Evolutionary conservation across 2,888 invertebrate genomes (phyloP).

Genomic region (Abrostola triplasia): DNA sequence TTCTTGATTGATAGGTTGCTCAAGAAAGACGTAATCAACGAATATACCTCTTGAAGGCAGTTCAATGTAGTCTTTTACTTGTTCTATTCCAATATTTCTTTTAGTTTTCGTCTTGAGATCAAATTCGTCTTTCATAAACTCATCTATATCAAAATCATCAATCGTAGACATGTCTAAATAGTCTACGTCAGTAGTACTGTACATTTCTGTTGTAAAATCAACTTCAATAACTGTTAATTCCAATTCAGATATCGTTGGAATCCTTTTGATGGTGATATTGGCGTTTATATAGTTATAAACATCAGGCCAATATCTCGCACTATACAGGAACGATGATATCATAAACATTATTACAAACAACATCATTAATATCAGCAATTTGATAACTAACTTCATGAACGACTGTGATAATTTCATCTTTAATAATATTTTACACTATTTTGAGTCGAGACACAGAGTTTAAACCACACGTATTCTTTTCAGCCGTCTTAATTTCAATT

Average conservation of each 20-base stretch:
- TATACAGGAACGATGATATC: slow-evolving; percentile 74
- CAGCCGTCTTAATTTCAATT: neutral
- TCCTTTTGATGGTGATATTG: slow-evolving; percentile 80
- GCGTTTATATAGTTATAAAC: slow-evolving; percentile 78
- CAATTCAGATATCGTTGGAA: slow-evolving; percentile 78
- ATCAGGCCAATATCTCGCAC: slow-evolving; percentile 80
- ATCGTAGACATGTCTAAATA: slow-evolving; percentile 62
- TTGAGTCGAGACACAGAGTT: neutral
- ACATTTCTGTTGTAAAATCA: slow-evolving; percentile 66
- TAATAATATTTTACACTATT: neutral
- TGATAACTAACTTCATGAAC: slow-evolving; percentile 69
- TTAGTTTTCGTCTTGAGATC: slow-evolving; percentile 52
- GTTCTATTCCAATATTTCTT: slow-evolving; percentile 54
- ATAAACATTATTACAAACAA: slow-evolving; percentile 74
- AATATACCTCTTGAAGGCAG: slow-evolving; percentile 53
- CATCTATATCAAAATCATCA: slow-evolving; percentile 62
- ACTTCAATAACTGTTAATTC: slow-evolving; percentile 67
- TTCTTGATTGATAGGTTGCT: slow-evolving; percentile 53
- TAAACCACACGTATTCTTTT: neutral
- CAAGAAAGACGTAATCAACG: slow-evolving; percentile 73
- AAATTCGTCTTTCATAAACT: slow-evolving; percentile 64
- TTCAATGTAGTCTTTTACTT: slow-evolving; percentile 53
- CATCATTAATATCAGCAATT: slow-evolving; percentile 72
- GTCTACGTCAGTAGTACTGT: slow-evolving; percentile 64
- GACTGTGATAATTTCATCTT: slow-evolving; percentile 72